These are phyloP conservation scores for Percopsis omiscomaycus DNA, from an alignment of 2,797 vertebrate species.

Conservation along the genomic window DNA sequence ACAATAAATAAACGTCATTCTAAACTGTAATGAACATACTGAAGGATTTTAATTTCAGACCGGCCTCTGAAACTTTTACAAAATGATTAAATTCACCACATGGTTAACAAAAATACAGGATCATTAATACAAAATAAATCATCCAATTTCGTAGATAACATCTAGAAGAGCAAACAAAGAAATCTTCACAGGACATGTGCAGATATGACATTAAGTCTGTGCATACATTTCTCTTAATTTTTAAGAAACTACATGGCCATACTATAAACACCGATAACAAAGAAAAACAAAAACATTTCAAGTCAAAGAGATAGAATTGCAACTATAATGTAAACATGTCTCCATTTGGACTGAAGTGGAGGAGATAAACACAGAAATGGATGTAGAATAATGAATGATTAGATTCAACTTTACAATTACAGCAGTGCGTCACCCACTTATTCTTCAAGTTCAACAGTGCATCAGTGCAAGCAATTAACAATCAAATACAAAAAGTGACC, in stretches of 20 bases:
- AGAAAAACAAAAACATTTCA: conserved; percentile 17
- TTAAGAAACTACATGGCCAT: conserved; percentile 1
- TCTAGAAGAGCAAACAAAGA: too few relatives aligned
- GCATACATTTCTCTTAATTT: conserved; percentile 11
- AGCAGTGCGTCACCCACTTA: conserved; percentile 24
- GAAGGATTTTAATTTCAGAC: too few relatives aligned
- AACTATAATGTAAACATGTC: conserved; percentile 15
- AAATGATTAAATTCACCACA: too few relatives aligned
- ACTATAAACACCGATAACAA: conserved; percentile 1
- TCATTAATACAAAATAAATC: conserved; percentile 14
- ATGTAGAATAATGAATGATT: conserved; percentile 18
- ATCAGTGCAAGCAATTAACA: conserved; percentile 52
- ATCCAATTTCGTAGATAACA: background rate
- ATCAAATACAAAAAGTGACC: conserved; percentile 31
- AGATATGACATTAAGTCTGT: too few relatives aligned
- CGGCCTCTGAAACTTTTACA: too few relatives aligned
- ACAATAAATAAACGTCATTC: too few relatives aligned
- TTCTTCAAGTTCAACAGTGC: conserved; percentile 35
- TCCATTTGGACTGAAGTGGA: background rate
- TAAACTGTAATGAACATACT: too few relatives aligned
- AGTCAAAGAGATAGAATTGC: conserved; percentile 28
- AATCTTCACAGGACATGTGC: too few relatives aligned
- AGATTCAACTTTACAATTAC: conserved; percentile 7
- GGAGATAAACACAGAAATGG: background rate
- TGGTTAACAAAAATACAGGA: conserved; percentile 1